Evolutionary conservation across 2,888 invertebrate genomes (phyloP).

Genomic region (Scaptomyza flava): DNA sequence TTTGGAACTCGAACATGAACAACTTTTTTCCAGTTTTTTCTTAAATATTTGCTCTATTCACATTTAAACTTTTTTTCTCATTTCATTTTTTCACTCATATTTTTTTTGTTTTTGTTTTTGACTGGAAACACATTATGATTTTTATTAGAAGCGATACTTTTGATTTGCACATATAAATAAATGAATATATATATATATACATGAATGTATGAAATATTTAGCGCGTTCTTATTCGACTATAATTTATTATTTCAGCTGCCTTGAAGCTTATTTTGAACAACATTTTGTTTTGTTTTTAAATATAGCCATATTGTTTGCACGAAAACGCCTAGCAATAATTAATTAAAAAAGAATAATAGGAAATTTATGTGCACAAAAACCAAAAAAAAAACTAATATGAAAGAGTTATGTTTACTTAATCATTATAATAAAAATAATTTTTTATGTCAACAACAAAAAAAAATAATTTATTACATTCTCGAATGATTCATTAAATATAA

Average conservation of each 20-base stretch:
- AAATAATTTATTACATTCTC: slow-evolving; percentile 15
- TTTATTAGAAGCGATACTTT: slow-evolving; percentile 51
- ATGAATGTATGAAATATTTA: slow-evolving; percentile 19
- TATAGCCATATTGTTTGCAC: slow-evolving; percentile 26
- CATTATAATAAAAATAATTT: neutral
- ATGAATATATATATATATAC: slow-evolving; percentile 14
- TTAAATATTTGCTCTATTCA: slow-evolving; percentile 51
- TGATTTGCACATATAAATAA: slow-evolving; percentile 17
- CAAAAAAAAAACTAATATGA: slow-evolving; percentile 11
- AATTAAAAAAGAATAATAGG: slow-evolving; percentile 28
- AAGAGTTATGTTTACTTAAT: slow-evolving; percentile 3
- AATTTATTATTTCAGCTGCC: slow-evolving; percentile 72
- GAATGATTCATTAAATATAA: slow-evolving; percentile 5
- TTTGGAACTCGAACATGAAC: slow-evolving; percentile 41
- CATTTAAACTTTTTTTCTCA: slow-evolving; percentile 41
- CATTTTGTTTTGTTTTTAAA: slow-evolving; percentile 29
- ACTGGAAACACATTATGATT: slow-evolving; percentile 61
- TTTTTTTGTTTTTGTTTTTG: slow-evolving; percentile 13
- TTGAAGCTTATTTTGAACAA: slow-evolving; percentile 58
- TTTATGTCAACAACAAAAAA: slow-evolving; percentile 4
- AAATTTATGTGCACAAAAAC: slow-evolving; percentile 43
- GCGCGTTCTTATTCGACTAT: slow-evolving; percentile 26
- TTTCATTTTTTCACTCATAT: slow-evolving; percentile 39
- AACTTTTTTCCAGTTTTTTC: slow-evolving; percentile 20
- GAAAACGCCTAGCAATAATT: slow-evolving; percentile 33